Evolutionary conservation across 2,888 invertebrate genomes (phyloP), one percentile per base, ranked within the genome.

Genomic region (Athalia circularis): DNA sequence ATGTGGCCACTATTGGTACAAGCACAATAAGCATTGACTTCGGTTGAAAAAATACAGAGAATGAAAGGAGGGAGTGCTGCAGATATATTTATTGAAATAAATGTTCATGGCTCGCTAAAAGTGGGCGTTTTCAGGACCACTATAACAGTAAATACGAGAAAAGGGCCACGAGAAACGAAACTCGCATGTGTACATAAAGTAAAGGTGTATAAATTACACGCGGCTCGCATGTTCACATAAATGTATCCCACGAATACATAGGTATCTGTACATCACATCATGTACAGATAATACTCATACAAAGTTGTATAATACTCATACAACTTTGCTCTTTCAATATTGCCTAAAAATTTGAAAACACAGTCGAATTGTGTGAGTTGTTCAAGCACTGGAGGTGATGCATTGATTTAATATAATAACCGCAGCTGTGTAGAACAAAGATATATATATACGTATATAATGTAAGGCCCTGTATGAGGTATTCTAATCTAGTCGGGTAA

Each of bases 81-180:
- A 29, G 2, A 29, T 29, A 29, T 59, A 72, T 70, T 54, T 57
- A 70, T 70, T 70, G 70, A 70, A 70, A 70, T 57, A 70, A 70
- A 70, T 70, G 29, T n/a, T 70, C 47, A 29, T 29, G 52, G 54
- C 9, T 6, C n/a, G n/a, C 11, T 57, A 5, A n/a, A 43, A 57
- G 70, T 15, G 8, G 48, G 48, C 50, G 65, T 48, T 65, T 15
- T 50, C 8, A 50, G 43, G 6, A 65, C 47, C 65, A 29, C 29
- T 29, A 29, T 15, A 50, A 65, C 48, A 50, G 50, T 65, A 48
- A 65, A 65, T 65, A 65, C 15, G 47, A 48, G 65, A 48, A 65
- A 48, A 7, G 43, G 11, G 29, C 29, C 29, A 29, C n/a, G 50
- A 48, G 13, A 15, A 48, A 47, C 65, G n/a, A n/a, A 43, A 45